Evolutionary conservation across 2,797 vertebrate species (phyloP), one percentile per base, ranked within the genome.

Genomic region (Hybognathus amarus): DNA sequence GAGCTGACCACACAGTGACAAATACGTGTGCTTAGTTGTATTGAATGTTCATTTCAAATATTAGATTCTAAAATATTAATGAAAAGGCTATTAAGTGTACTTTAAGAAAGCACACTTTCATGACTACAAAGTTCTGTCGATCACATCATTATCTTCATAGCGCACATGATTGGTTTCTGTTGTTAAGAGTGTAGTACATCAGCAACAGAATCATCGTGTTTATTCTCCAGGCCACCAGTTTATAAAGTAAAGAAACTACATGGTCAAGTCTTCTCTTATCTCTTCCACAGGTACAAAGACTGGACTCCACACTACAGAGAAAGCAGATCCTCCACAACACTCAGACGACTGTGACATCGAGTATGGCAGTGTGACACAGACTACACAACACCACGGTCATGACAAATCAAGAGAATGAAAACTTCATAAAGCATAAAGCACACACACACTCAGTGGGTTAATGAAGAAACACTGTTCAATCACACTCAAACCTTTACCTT

Each of bases 401-500:
- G 42, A 71, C 10, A 52, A 74, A 30, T 74, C 27, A 36, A 33
- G 27, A 74, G 27, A 54, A 75, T 36, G 30, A 56, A 74, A 36
- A 36, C 71, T n/a, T 74, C n/a, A 54, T 13, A 36, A 2, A 20
- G 47, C 30, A 20, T 8, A 54, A 56, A 56, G 71, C 71, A 56
- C 30, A 54, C 30, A 54, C 22, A 12, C 30, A 38, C 30, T 20
- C 30, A 38, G 56, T 75, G 50, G 6, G 20, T 38, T 75, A 36
- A 75, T 56, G 45, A 1, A 74, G 71, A 74, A 74, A 74, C 71
- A 74, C 27, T 6, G 2, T 7, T 75, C 56, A 56, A 80, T 66
- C 69, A 74, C 27, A 74, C 42, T 63, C 38, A 82, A 11, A 94
- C 87, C 88, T 94, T 99, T 99, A 99, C 98, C 97, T 99, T 97